A percentile compares a stretch with the other conserved stretches of the same genome.
Evolutionary conservation across 2,113 vertebrate species (phyloP).

Genomic region (Ageneiosus marmoratus): DNA sequence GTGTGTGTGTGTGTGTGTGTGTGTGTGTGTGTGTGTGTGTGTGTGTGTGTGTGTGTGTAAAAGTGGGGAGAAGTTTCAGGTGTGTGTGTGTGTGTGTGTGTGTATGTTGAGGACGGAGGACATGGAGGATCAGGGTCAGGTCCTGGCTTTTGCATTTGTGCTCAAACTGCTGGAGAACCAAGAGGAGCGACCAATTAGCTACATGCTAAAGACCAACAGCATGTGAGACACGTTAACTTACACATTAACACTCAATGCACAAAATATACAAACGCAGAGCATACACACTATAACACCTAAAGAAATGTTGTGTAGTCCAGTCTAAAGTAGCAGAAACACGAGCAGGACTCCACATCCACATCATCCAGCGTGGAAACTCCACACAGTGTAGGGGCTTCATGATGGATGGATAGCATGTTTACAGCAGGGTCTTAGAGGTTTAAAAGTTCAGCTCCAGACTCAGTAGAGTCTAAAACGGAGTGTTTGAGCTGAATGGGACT

Average conservation of each 20-base stretch:
- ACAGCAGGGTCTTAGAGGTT: too few relatives aligned
- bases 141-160: slow-evolving; percentile 88
- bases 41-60: slow-evolving; percentile 31
- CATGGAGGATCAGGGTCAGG: slow-evolving; percentile 91
- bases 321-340: not conserved
- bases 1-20: slow-evolving; percentile 17
- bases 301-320: not conserved
- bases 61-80: slow-evolving; percentile 90
- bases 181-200: slow-evolving; percentile 84
- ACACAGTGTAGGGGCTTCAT: not conserved
- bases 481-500: too few relatives aligned
- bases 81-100: slow-evolving; percentile 59
- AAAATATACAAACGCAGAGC: not conserved
- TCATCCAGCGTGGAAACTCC: not conserved
- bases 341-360: not conserved
- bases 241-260: not conserved
- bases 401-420: too few relatives aligned
- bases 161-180: slow-evolving; percentile 90
- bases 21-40: slow-evolving; percentile 1
- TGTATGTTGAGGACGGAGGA: slow-evolving; percentile 89
- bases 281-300: not conserved
- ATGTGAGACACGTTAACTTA: slow-evolving; percentile 79
- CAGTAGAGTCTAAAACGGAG: not conserved
- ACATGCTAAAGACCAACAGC: slow-evolving; percentile 90
- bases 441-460: not conserved